Percentiles rank a stretch among this genome's conserved stretches.
Conservation (phyloP, 2,888 invertebrate genomes). For the Latheticus oryzae region DNA sequence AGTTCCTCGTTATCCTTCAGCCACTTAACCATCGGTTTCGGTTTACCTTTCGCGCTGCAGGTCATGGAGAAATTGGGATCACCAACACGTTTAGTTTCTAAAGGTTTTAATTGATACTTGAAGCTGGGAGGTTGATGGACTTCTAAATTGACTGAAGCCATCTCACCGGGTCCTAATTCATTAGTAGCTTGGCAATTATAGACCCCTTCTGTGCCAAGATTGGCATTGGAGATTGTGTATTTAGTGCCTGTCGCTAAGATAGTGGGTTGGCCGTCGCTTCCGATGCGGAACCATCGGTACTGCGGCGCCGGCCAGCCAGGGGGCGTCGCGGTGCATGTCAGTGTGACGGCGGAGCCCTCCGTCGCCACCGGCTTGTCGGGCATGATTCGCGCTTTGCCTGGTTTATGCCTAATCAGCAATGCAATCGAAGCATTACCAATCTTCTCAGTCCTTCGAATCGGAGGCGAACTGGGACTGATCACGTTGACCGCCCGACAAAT, state of each 20-base stretch:
- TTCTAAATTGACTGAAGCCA: conserved; percentile 84
- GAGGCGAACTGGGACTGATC: conserved; percentile 78
- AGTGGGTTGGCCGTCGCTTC: conserved; percentile 72
- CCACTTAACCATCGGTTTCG: conserved; percentile 86
- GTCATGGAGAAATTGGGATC: conserved; percentile 83
- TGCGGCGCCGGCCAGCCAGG: conserved; percentile 94
- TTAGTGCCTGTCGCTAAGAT: conserved; percentile 83
- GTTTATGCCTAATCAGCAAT: conserved; percentile 86
- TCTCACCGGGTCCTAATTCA: conserved; percentile 87
- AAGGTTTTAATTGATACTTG: conserved; percentile 83
- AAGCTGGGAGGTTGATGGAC: conserved; percentile 92
- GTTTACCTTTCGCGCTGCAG: conserved; percentile 90
- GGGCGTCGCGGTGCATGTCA: conserved; percentile 88
- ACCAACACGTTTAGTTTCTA: conserved; percentile 82
- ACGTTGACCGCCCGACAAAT: conserved; percentile 89
- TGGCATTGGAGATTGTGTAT: conserved; percentile 87
- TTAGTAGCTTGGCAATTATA: conserved; percentile 93
- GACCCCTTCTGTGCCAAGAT: conserved; percentile 86
- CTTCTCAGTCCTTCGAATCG: conserved; percentile 75
- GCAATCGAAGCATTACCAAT: conserved; percentile 86
- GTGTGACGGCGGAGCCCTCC: conserved; percentile 83
- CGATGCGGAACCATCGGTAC: conserved; percentile 90
- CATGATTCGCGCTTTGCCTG: conserved; percentile 84
- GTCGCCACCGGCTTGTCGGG: conserved; percentile 87
- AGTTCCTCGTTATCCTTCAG: conserved; percentile 86